These are phyloP conservation scores for Clytia hemisphaerica DNA, from an alignment of 30 jellyfish, hydroid and myxozoan genomes.

Conservation along the genomic window DNA sequence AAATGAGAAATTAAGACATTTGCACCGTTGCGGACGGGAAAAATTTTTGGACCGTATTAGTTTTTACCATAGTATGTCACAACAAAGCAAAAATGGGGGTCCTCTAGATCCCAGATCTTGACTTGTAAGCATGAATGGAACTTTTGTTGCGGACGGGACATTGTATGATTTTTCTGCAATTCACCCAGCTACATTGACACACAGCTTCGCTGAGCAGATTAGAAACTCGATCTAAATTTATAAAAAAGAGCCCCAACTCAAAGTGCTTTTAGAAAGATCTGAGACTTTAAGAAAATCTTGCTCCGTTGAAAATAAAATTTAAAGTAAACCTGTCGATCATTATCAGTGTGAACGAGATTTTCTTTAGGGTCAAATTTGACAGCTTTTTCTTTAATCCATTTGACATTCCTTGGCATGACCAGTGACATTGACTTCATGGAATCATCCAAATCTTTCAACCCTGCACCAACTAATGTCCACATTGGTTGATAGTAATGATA, in stretches of 20 bases:
- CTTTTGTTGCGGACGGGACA: too few species aligned
- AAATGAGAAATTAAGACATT: too few species aligned
- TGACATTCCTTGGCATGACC: conserved; percentile 68
- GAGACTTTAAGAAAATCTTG: not conserved
- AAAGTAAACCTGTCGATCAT: conserved; percentile 55
- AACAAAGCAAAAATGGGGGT: too few species aligned
- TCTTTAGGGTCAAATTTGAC: conserved; percentile 50
- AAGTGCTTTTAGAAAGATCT: not conserved
- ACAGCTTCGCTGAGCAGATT: too few species aligned
- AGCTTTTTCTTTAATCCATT: conserved; percentile 71
- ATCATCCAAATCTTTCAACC: conserved; percentile 54
- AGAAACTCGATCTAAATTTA: too few species aligned
- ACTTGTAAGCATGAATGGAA: too few species aligned
- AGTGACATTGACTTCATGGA: conserved; percentile 64
- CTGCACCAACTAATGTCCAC: conserved; percentile 98
- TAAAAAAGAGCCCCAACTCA: not conserved
- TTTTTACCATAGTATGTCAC: too few species aligned
- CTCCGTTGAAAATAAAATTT: not conserved
- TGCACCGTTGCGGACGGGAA: too few species aligned
- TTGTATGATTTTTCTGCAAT: too few species aligned
- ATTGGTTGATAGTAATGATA: conserved; percentile 83
- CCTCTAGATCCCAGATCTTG: too few species aligned
- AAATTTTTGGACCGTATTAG: too few species aligned
- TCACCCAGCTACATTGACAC: too few species aligned
- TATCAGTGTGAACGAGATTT: conserved; percentile 38